Evolutionary conservation across 2,888 invertebrate species (phyloP).

Genomic region (Bursaphelenchus okinawaensis): DNA sequence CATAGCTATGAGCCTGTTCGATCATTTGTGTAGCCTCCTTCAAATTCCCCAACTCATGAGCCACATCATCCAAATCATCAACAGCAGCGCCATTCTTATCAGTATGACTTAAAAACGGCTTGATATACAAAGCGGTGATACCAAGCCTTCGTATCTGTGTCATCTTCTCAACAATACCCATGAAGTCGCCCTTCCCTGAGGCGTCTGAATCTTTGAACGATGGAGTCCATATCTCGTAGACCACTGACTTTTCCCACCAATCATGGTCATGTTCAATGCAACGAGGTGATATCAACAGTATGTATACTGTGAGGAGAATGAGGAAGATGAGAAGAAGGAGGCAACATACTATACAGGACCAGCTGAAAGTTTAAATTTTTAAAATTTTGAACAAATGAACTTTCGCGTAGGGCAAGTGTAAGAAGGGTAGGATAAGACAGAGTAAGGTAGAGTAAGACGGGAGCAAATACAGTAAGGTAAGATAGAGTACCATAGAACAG

Average conservation of each 20-base stretch:
- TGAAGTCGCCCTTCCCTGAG: conserved; percentile 78
- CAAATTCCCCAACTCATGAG: conserved; percentile 68
- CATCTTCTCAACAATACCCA: conserved; percentile 63
- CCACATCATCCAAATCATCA: conserved; percentile 67
- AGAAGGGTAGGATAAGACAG: too few species aligned
- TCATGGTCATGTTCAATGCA: conserved; percentile 26
- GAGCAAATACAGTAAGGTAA: too few species aligned
- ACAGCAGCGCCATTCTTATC: conserved; percentile 61
- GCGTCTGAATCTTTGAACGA: conserved; percentile 78
- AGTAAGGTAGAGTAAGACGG: too few species aligned
- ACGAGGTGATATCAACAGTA: conserved; percentile 39
- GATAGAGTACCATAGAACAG: too few species aligned
- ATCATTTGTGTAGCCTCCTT: conserved; percentile 70
- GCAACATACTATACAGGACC: conserved; percentile 20
- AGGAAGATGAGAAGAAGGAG: conserved; percentile 45
- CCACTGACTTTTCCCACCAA: conserved; percentile 51
- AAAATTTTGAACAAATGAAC: too few species aligned
- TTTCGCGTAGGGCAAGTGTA: too few species aligned
- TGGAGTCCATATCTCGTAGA: conserved; percentile 69
- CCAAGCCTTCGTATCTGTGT: conserved; percentile 27
- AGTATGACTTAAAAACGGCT: conserved; percentile 32
- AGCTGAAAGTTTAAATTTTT: background rate
- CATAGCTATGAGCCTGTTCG: conserved; percentile 64
- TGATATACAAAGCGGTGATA: conserved; percentile 22
- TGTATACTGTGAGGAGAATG: conserved; percentile 37